Conservation (phyloP, 1,140 invertebrate genomes). For the Reticulitermes speratus region DNA sequence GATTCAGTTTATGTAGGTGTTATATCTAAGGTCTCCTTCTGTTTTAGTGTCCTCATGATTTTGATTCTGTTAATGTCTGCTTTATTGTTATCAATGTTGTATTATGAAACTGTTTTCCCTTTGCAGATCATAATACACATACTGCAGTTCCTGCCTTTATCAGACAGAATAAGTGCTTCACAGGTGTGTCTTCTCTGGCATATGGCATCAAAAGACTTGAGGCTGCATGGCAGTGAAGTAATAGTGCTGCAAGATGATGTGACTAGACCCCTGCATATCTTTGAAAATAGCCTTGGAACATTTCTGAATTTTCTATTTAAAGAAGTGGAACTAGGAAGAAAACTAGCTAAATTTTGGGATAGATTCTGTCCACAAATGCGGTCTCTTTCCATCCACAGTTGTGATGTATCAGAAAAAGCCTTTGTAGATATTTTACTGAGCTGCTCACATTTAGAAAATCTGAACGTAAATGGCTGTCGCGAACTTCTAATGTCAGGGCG, state of each 20-base stretch:
- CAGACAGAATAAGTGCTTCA: constrained; percentile 58
- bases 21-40: too few species aligned
- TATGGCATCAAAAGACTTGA: constrained; percentile 55
- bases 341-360: constrained; percentile 51
- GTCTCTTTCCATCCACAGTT: constrained; percentile 53
- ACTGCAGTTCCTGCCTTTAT: constrained; percentile 59
- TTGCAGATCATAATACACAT: constrained; percentile 61
- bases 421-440: constrained; percentile 58
- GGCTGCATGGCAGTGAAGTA: constrained; percentile 55
- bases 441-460: constrained; percentile 55
- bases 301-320: constrained; percentile 59
- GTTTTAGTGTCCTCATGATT: too few species aligned
- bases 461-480: constrained; percentile 63
- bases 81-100: too few species aligned
- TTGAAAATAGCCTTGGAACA: constrained; percentile 48
- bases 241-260: constrained; percentile 53
- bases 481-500: constrained; percentile 70
- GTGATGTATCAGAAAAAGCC: constrained; percentile 61
- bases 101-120: constrained; percentile 27
- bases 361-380: constrained; percentile 47
- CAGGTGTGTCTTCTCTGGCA: constrained; percentile 60
- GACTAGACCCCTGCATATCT: constrained; percentile 49
- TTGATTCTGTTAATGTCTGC: too few species aligned
- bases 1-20: too few species aligned
- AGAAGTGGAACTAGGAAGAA: constrained; percentile 56